A percentile compares a stretch with the other conserved stretches of the same genome.
Conservation (phyloP, 1,140 invertebrate genomes). For the Sweltsa coloradensis region DNA sequence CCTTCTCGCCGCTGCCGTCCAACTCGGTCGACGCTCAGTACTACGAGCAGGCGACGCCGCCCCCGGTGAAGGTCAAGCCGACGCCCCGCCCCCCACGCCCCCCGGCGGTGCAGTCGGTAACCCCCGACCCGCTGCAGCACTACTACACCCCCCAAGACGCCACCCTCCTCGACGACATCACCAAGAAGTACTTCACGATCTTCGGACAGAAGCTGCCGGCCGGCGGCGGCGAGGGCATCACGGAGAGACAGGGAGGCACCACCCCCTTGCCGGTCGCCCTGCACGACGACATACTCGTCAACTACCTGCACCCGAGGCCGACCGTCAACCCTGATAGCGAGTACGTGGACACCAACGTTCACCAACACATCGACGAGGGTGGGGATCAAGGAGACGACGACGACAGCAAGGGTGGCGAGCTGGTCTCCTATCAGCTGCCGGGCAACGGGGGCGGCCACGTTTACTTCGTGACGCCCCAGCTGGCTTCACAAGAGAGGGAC, state of each 20-base stretch:
- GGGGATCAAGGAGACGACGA: too few relatives aligned
- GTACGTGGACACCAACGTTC: slow-evolving; percentile 32
- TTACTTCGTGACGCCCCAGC: slow-evolving; percentile 60
- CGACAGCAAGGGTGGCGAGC: too few relatives aligned
- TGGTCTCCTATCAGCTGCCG: slow-evolving; percentile 41
- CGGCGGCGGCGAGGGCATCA: slow-evolving; percentile 17
- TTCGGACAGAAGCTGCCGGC: slow-evolving; percentile 54
- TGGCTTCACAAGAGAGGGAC: slow-evolving; percentile 26
- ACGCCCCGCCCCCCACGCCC: slow-evolving; percentile 31
- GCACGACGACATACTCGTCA: slow-evolving; percentile 35
- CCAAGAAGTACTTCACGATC: slow-evolving; percentile 60
- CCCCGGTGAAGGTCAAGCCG: slow-evolving; percentile 25
- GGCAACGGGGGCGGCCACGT: slow-evolving; percentile 55
- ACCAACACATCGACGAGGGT: neutral
- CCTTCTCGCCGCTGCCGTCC: too few relatives aligned
- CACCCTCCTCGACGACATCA: slow-evolving; percentile 55
- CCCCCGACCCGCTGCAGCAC: slow-evolving; percentile 44
- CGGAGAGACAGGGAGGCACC: slow-evolving; percentile 16
- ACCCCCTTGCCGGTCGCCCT: slow-evolving; percentile 22
- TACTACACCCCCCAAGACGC: slow-evolving; percentile 62
- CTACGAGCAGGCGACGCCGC: slow-evolving; percentile 34
- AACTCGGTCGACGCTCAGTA: slow-evolving; percentile 33
- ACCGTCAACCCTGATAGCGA: slow-evolving; percentile 54
- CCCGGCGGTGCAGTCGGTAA: slow-evolving; percentile 31
- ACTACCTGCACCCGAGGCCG: slow-evolving; percentile 42